A percentile compares a stretch with the other conserved stretches of the same genome.
phyloP scores from a whole-genome alignment of 1,140 invertebrate genomes.

The Scaptomyza graminum region DNA sequence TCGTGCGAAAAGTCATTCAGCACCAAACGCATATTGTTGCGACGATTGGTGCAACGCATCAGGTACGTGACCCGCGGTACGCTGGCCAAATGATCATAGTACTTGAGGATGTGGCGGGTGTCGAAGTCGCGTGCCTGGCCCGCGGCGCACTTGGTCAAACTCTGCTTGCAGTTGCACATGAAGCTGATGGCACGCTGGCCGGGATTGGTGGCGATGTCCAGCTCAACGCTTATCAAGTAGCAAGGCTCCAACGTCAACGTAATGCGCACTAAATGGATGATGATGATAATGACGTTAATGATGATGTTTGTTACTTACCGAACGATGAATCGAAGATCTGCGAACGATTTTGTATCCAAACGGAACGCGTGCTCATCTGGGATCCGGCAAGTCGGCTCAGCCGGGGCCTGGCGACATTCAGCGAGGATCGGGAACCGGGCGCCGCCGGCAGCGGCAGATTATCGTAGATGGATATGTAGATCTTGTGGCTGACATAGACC shows the following conservation, averaged over 20 bases:
- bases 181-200: constrained; percentile 47
- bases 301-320: constrained; percentile 40
- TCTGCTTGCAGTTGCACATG: constrained; percentile 44
- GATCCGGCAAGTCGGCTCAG: constrained; percentile 7
- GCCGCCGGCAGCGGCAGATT: constrained; percentile 65
- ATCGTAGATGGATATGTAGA: constrained; percentile 76
- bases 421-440: constrained; percentile 16
- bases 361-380: constrained; percentile 40
- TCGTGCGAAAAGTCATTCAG: constrained; percentile 55
- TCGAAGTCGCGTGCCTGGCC: background rate
- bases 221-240: constrained; percentile 64
- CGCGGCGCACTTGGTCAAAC: constrained; percentile 32
- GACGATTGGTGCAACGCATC: constrained; percentile 35
- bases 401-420: background rate
- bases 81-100: constrained; percentile 53
- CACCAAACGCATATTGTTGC: constrained; percentile 39
- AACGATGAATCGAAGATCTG: constrained; percentile 46
- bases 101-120: constrained; percentile 49
- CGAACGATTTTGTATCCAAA: constrained; percentile 57
- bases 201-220: constrained; percentile 37
- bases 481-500: constrained; percentile 78
- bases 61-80: constrained; percentile 58
- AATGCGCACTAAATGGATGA: constrained; percentile 47
- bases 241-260: constrained; percentile 65
- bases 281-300: no score